Base-by-base conservation (phyloP, 2,888 invertebrate species). In the Agrilus mali region DNA sequence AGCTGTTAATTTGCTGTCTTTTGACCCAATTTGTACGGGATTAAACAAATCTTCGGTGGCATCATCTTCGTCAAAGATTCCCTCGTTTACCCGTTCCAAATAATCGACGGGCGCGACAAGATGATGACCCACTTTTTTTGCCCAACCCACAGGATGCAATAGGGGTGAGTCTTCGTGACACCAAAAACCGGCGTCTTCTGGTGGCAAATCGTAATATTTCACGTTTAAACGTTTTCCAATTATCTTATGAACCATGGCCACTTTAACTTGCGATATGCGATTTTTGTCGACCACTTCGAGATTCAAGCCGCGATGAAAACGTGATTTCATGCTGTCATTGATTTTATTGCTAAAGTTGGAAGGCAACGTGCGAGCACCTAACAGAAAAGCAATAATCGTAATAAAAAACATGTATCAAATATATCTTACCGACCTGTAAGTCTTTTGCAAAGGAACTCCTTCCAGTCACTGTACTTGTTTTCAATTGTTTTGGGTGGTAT, bases 71-170 rank as follows among this genome's bases (percentile, higher is more conserved):
- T 82, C 75, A 22, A 78, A 73, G 42, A 81, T 71, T 36, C 80
- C 82, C 56, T 81, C 79, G 22, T 79, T 74, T 42, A 88, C 77
- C 46, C 87, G 73, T 53, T 83, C 82, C 46, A 81, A 66, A 64
- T 92, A 92, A 45, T 75, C 79, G 35, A 78, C 74, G 4, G 90
- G 87, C 0, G 94, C 93, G 43, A 86, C 84, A 38, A 97, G 70
- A 39, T 82, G 80, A 61, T 96, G 96, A 0, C 93, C 94, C 1
- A 93, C 64, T 54, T 62, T 69, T 45, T 82, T 82, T 0, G 96
- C 90, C 96, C 97, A 95, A n/a, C 95, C 94, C 1, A 94, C 88
- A 1, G 92, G 93, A 66, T 96, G 96, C 50, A 97, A 85, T 10
- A 96, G 72, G 0, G 92, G 88, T 0, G 95, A 94, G 61, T 89